These are phyloP conservation scores for Poeciliopsis retropinna DNA, from an alignment of 2,113 vertebrate species.

Conservation along the genomic window DNA sequence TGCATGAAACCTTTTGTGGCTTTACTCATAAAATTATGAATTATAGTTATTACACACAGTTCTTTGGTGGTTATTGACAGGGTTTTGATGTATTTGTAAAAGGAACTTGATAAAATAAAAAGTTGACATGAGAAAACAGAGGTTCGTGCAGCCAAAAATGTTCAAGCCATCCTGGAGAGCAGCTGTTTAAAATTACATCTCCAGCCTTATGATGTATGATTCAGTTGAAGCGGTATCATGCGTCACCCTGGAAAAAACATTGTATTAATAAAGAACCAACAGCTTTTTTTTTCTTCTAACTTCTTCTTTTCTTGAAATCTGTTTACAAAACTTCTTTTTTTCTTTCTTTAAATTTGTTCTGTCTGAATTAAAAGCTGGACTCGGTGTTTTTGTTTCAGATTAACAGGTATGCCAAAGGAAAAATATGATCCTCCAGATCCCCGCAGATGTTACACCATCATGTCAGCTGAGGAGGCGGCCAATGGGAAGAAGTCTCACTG, in stretches of 20 bases:
- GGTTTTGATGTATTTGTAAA: neutral
- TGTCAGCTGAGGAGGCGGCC: slow-evolving; percentile 96
- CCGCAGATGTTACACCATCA: slow-evolving; percentile 98
- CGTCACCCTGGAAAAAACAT: neutral
- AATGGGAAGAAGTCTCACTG: slow-evolving; percentile 97
- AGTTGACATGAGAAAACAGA: neutral
- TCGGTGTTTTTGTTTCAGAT: slow-evolving; percentile 75
- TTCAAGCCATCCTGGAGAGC: neutral
- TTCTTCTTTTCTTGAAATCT: neutral
- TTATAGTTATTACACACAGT: neutral
- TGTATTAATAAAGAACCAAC: neutral
- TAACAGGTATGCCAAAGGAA: slow-evolving; percentile 99
- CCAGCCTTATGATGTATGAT: neutral
- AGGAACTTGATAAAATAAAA: neutral
- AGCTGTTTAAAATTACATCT: neutral
- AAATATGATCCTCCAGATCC: slow-evolving; percentile 99
- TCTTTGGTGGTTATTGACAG: neutral
- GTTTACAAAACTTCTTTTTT: neutral
- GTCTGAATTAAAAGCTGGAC: neutral
- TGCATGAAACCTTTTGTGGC: no score
- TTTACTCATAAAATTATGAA: no score
- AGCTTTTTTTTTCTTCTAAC: neutral
- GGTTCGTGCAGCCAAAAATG: neutral
- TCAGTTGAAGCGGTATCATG: neutral
- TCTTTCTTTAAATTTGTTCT: neutral